A percentile compares a stretch with the other conserved stretches of the same genome.
Evolutionary conservation across 2,797 vertebrate species (phyloP).

Genomic region (Taenioides sp.): DNA sequence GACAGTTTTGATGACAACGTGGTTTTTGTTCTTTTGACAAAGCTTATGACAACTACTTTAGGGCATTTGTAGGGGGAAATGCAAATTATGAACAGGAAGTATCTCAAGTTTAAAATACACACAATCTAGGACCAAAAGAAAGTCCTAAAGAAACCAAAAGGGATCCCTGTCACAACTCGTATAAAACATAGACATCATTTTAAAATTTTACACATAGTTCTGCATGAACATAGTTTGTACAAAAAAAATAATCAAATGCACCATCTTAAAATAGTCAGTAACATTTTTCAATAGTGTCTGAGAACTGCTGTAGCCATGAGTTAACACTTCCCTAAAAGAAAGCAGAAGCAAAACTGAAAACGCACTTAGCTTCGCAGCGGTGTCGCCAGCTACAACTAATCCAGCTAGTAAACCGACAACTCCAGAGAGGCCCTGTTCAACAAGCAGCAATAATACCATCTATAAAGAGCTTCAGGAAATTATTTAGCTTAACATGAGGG

Average conservation of each 20-base stretch:
- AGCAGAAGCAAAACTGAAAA: slow-evolving; percentile 71
- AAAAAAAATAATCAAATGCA: not conserved
- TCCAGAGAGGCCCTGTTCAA: slow-evolving; percentile 27
- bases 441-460: slow-evolving; percentile 57
- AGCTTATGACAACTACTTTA: not conserved
- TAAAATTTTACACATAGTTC: slow-evolving; percentile 12
- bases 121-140: slow-evolving; percentile 61
- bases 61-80: slow-evolving; percentile 69
- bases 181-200: slow-evolving; percentile 37
- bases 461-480: slow-evolving; percentile 67
- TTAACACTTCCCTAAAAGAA: slow-evolving; percentile 65
- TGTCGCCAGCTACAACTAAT: slow-evolving; percentile 34
- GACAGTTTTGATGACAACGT: slow-evolving; percentile 1
- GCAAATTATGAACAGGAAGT: slow-evolving; percentile 77
- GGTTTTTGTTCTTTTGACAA: not conserved
- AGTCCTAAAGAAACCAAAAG: no score
- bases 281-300: slow-evolving; percentile 41
- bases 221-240: not conserved
- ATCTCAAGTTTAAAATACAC: slow-evolving; percentile 70
- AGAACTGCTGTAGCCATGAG: slow-evolving; percentile 53
- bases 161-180: no score
- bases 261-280: slow-evolving; percentile 16
- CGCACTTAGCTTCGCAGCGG: slow-evolving; percentile 53
- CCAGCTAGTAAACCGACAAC: slow-evolving; percentile 37
- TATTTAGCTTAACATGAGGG: slow-evolving; percentile 70